These are phyloP conservation scores for Orycteropus afer DNA, from an alignment of 2,113 vertebrate species.

Conservation along the genomic window DNA sequence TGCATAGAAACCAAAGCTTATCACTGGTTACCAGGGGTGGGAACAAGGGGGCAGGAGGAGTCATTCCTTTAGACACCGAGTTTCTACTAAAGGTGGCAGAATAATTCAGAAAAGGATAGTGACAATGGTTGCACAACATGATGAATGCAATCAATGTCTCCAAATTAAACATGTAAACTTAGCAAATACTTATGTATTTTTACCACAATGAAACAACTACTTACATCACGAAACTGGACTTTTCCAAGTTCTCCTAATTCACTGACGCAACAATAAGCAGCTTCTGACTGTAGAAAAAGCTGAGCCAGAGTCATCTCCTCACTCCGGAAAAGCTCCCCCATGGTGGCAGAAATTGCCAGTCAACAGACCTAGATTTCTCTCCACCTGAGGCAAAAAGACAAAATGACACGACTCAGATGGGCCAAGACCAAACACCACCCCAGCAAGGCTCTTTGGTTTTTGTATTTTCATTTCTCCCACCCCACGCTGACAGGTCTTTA, in stretches of 20 bases:
- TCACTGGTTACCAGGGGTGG: not conserved
- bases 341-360: conserved; percentile 78
- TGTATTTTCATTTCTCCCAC: not conserved
- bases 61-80: not conserved
- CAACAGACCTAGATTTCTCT: conserved; percentile 33
- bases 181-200: not conserved
- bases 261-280: conserved; percentile 98
- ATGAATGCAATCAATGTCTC: not conserved
- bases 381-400: conserved; percentile 64
- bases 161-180: too few relatives aligned
- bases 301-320: conserved; percentile 99
- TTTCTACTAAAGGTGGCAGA: not conserved
- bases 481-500: not conserved
- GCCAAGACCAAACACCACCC: not conserved
- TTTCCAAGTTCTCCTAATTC: conserved; percentile 98
- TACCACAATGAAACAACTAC: conserved; percentile 76
- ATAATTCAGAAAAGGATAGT: not conserved
- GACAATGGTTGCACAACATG: not conserved
- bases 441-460: not conserved
- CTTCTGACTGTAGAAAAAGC: conserved; percentile 98
- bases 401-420: not conserved
- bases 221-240: conserved; percentile 98
- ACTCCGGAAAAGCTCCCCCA: conserved; percentile 98
- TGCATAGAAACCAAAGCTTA: not conserved
- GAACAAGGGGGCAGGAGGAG: not conserved